These are phyloP conservation scores for Trachemys scripta DNA, from an alignment of 2,113 vertebrate species.

Conservation along the genomic window DNA sequence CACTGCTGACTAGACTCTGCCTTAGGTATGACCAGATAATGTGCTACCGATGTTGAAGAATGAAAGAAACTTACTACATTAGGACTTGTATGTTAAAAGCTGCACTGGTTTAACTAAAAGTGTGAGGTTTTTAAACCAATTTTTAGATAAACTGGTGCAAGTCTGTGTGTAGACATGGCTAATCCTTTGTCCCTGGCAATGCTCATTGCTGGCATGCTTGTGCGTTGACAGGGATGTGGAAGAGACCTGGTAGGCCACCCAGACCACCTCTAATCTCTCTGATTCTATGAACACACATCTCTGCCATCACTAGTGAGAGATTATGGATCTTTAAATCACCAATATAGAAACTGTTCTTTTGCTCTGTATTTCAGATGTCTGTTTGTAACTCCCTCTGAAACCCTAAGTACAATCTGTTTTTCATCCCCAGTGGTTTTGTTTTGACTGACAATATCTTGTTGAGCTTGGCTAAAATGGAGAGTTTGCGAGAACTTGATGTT, in stretches of 20 bases:
- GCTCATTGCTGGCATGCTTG: background rate
- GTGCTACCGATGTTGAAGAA: too few relatives aligned
- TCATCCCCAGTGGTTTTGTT: background rate
- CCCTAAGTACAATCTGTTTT: background rate
- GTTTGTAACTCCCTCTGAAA: background rate
- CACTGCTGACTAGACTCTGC: conserved; percentile 14
- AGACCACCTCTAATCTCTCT: background rate
- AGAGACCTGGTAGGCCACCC: background rate
- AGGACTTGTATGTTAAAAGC: too few relatives aligned
- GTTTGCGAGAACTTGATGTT: background rate
- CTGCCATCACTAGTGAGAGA: background rate
- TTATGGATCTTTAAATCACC: background rate
- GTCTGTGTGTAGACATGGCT: background rate
- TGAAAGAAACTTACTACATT: too few relatives aligned
- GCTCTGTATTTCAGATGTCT: background rate
- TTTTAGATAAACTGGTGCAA: background rate
- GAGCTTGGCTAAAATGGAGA: background rate
- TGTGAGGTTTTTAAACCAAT: background rate
- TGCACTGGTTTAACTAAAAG: too few relatives aligned
- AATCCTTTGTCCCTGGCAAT: background rate
- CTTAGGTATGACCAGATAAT: background rate
- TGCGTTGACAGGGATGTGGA: background rate
- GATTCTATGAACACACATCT: background rate
- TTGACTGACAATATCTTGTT: background rate
- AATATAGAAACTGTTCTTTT: background rate